These are phyloP conservation scores for Parnassius glacialis DNA, from an alignment of 2,888 invertebrate species.

Conservation along the genomic window DNA sequence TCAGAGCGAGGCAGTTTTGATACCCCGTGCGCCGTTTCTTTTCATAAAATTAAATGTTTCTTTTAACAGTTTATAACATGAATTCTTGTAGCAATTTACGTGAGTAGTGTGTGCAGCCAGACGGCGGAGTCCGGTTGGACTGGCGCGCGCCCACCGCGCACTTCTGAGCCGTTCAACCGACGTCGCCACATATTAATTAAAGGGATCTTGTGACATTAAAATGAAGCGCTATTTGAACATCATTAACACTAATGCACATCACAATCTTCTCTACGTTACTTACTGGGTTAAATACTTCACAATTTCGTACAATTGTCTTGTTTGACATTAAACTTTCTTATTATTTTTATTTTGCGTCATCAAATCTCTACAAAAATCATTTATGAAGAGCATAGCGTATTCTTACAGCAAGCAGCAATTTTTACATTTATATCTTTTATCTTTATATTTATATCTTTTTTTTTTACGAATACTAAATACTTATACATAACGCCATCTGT, in stretches of 20 bases:
- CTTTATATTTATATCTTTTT: too few relatives aligned
- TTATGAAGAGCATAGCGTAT: too few relatives aligned
- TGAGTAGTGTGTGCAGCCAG: conserved; percentile 41
- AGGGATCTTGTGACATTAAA: conserved; percentile 48
- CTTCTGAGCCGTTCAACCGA: conserved; percentile 41
- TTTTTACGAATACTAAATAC: too few relatives aligned
- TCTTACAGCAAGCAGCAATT: too few relatives aligned
- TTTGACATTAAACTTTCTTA: too few relatives aligned
- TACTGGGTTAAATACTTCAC: conserved; percentile 7
- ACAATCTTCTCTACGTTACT: conserved; percentile 9
- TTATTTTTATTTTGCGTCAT: too few relatives aligned
- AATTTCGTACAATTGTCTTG: too few relatives aligned
- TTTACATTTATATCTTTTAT: too few relatives aligned
- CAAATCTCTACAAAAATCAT: too few relatives aligned
- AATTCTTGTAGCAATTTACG: conserved; percentile 25
- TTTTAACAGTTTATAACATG: conserved; percentile 38
- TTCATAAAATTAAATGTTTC: conserved; percentile 31
- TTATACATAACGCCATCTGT: too few relatives aligned
- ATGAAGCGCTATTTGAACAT: conserved; percentile 43
- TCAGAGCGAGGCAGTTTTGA: conserved; percentile 38
- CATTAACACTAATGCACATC: conserved; percentile 45
- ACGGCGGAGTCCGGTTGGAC: conserved; percentile 51
- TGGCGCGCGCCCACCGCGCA: conserved; percentile 45
- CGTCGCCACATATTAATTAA: conserved; percentile 59
- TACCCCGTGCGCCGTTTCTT: conserved; percentile 27